Conservation (phyloP, 2,113 vertebrate genomes). For the Pangasianodon gigas region DNA sequence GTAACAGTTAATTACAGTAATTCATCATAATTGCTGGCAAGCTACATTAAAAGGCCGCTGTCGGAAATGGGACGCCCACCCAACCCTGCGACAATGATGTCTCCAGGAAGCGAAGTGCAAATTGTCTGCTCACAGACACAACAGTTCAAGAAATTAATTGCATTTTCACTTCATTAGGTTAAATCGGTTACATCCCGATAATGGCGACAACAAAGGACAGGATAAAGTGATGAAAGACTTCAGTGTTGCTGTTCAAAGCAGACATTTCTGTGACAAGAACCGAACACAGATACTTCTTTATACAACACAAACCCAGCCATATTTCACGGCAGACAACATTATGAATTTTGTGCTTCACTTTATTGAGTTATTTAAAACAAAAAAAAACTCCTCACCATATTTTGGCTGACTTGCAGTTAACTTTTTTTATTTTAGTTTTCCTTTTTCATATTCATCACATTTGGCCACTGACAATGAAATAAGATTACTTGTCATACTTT, state of each 20-base stretch:
- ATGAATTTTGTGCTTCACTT: slow-evolving; percentile 48
- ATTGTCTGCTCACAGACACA: slow-evolving; percentile 68
- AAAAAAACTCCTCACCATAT: slow-evolving; percentile 13
- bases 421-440: slow-evolving; percentile 5
- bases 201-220: slow-evolving; percentile 56
- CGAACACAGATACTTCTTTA: slow-evolving; percentile 26
- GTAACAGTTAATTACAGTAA: slow-evolving; percentile 82
- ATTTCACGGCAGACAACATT: slow-evolving; percentile 48
- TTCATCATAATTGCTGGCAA: slow-evolving; percentile 81
- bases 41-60: slow-evolving; percentile 70
- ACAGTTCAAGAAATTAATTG: slow-evolving; percentile 75
- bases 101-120: slow-evolving; percentile 56
- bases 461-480: neutral
- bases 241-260: slow-evolving; percentile 21
- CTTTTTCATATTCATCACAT: slow-evolving; percentile 30
- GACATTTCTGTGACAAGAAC: slow-evolving; percentile 9
- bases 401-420: slow-evolving; percentile 37
- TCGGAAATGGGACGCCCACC: slow-evolving; percentile 23
- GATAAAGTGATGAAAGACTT: slow-evolving; percentile 33
- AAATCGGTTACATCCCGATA: slow-evolving; percentile 81
- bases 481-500: neutral
- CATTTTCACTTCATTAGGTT: slow-evolving; percentile 82
- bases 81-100: slow-evolving; percentile 35
- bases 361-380: slow-evolving; percentile 51
- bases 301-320: slow-evolving; percentile 26